Conservation (phyloP, 2,888 invertebrate species). For the Campopleginae sp. region DNA sequence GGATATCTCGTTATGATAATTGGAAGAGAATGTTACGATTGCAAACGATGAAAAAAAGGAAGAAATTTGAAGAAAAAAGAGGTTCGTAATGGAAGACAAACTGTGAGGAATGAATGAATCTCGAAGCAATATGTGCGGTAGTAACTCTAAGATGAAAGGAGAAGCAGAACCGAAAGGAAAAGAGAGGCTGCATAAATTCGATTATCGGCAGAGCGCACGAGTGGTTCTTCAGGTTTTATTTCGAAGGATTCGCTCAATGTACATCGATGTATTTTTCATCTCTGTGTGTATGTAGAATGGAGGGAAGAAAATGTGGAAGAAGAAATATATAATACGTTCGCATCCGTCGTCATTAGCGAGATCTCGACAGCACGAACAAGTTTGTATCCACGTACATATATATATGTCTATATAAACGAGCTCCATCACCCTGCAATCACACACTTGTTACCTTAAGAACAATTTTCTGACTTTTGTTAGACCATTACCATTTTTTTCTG, state of each 20-base stretch:
- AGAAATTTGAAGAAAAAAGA: neutral
- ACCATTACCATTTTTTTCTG: conserved; percentile 57
- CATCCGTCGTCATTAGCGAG: conserved; percentile 65
- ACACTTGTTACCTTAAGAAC: conserved; percentile 73
- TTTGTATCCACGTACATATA: conserved; percentile 1
- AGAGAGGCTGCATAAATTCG: conserved; percentile 63
- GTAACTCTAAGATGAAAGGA: conserved; percentile 8
- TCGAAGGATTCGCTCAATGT: conserved; percentile 41
- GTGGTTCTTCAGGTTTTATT: conserved; percentile 51
- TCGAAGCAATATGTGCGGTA: conserved; percentile 16
- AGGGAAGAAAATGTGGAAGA: conserved; percentile 29
- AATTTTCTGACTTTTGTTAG: conserved; percentile 75
- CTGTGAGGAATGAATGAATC: conserved; percentile 36
- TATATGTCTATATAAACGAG: neutral
- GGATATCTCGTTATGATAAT: conserved; percentile 44
- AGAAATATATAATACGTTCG: conserved; percentile 34
- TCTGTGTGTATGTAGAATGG: conserved; percentile 22
- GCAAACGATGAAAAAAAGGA: conserved; percentile 9
- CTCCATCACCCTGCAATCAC: conserved; percentile 71
- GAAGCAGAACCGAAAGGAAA: conserved; percentile 38
- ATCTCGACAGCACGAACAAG: conserved; percentile 35
- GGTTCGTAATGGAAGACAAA: conserved; percentile 1
- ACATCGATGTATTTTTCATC: conserved; percentile 61
- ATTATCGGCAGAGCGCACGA: conserved; percentile 67
- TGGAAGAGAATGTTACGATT: conserved; percentile 26